Percentiles rank a stretch among this genome's conserved stretches.
phyloP scores from a whole-genome alignment of 2,888 invertebrate species.

The Cerceris rybyensis region DNA sequence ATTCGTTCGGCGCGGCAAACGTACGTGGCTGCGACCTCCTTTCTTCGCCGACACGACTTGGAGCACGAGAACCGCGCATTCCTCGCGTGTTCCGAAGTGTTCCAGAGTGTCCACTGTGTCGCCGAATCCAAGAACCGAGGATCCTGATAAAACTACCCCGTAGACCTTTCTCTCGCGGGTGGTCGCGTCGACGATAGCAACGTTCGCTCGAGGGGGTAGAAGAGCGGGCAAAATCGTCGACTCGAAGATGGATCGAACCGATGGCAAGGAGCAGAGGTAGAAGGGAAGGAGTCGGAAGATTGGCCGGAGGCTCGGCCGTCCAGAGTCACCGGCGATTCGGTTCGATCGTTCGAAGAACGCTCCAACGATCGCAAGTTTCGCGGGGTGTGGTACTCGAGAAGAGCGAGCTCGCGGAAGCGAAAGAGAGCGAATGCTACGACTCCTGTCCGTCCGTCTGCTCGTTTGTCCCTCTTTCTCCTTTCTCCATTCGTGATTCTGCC shows the following conservation, averaged over 20 bases:
- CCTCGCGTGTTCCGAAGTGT: slow-evolving; percentile 73
- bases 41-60: slow-evolving; percentile 44
- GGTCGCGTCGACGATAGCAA: background rate
- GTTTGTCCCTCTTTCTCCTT: background rate
- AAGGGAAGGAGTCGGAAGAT: slow-evolving; percentile 9
- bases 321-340: slow-evolving; percentile 27
- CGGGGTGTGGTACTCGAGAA: slow-evolving; percentile 63
- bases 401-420: slow-evolving; percentile 57
- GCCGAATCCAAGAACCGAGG: slow-evolving; percentile 58
- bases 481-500: background rate
- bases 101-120: slow-evolving; percentile 68
- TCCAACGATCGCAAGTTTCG: slow-evolving; percentile 63
- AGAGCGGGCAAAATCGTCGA: background rate
- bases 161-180: slow-evolving; percentile 10
- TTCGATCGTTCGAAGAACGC: slow-evolving; percentile 54
- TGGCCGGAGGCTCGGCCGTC: slow-evolving; percentile 23
- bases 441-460: slow-evolving; percentile 5
- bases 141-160: slow-evolving; percentile 67
- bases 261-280: slow-evolving; percentile 37
- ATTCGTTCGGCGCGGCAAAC: slow-evolving; percentile 64
- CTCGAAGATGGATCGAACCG: background rate
- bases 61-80: slow-evolving; percentile 65
- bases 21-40: slow-evolving; percentile 47
- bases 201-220: background rate
- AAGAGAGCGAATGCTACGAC: slow-evolving; percentile 50